Evolutionary conservation across 2,888 invertebrate genomes (phyloP), one percentile per base, ranked within the genome.

Genomic region (Tipula lateralis): DNA sequence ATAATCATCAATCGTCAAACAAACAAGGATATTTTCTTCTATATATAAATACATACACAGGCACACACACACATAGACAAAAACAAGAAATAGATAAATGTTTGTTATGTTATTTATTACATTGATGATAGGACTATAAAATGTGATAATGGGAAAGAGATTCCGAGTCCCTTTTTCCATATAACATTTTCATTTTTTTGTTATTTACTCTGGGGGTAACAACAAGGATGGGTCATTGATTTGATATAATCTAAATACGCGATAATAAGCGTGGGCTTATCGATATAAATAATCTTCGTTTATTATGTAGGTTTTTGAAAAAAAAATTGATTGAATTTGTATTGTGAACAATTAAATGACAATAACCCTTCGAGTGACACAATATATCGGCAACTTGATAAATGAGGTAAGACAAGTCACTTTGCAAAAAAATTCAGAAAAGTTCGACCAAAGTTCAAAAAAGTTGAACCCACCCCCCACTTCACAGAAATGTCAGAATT

Each of bases 1-100:
- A 66, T 66, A 66, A 66, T 66, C 66, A 66, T 66, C 66, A 66
- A 66, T 66, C 66, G 66, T 66, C 66, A 66, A 66, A 66, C 66
- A 66, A 66, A 66, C 66, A 66, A 66, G 66, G 66, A 66, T 66
- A 66, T 66, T 66, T 66, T 16, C 16, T 66, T 66, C n/a, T 66
- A 66, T 66, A 24, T 24, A 66, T n/a, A 39, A 9, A 32, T 32
- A 32, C 9, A 44, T 44, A n/a, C n/a, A 16, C 12, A 44, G 39
- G n/a, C 13, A 44, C 39, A 44, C 5, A 44, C 13, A 50, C 16
- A 50, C 44, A 19, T 32, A 19, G 66, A 24, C 19, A 66, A 66
- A 24, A 66, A 44, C 32, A 39, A 39, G 4, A 66, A 19, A 66
- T 66, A 66, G 66, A 66, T 66, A 66, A 66, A 66, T 66, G 66